Evolutionary conservation across 2,888 invertebrate species (phyloP).

Genomic region (Steinernema hermaphroditum): DNA sequence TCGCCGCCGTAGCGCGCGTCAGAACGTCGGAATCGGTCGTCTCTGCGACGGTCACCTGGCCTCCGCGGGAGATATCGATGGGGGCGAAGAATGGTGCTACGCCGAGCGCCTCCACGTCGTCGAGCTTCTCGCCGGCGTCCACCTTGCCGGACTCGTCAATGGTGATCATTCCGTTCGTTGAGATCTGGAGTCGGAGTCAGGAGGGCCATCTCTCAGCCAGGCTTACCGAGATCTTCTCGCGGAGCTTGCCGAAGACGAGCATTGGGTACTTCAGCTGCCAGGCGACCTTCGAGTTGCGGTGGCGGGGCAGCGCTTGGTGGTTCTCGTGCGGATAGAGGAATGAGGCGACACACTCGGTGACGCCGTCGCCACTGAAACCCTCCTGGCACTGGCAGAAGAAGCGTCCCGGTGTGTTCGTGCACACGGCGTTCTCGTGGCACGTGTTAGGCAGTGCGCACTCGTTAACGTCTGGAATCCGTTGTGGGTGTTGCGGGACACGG

Average conservation of each 20-base stretch:
- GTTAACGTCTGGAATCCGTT: slow-evolving; percentile 52
- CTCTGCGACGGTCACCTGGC: slow-evolving; percentile 50
- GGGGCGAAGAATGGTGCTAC: slow-evolving; percentile 64
- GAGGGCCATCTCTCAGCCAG: too few relatives aligned
- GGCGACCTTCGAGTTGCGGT: slow-evolving; percentile 52
- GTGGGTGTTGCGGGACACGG: not conserved
- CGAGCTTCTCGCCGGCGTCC: slow-evolving; percentile 43
- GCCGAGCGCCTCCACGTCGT: slow-evolving; percentile 54
- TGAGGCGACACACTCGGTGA: slow-evolving; percentile 49
- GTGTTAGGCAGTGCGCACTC: slow-evolving; percentile 55
- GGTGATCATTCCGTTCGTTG: slow-evolving; percentile 59
- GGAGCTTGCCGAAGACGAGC: slow-evolving; percentile 56
- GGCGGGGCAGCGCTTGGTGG: slow-evolving; percentile 53
- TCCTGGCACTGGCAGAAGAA: slow-evolving; percentile 64
- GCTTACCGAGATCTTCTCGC: slow-evolving; percentile 55
- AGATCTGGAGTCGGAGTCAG: slow-evolving; percentile 57
- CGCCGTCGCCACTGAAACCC: slow-evolving; percentile 63
- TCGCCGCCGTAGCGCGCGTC: slow-evolving; percentile 45
- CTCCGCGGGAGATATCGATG: slow-evolving; percentile 54
- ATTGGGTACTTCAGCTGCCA: slow-evolving; percentile 56
- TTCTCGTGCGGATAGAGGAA: slow-evolving; percentile 51
- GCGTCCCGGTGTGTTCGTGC: slow-evolving; percentile 65
- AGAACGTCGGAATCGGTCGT: slow-evolving; percentile 50
- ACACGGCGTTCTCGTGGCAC: slow-evolving; percentile 61
- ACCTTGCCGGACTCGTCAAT: slow-evolving; percentile 48